Percentiles rank a stretch among this genome's conserved stretches.
Evolutionary conservation across 2,888 invertebrate genomes (phyloP).

Genomic region (Allygus modestus): DNA sequence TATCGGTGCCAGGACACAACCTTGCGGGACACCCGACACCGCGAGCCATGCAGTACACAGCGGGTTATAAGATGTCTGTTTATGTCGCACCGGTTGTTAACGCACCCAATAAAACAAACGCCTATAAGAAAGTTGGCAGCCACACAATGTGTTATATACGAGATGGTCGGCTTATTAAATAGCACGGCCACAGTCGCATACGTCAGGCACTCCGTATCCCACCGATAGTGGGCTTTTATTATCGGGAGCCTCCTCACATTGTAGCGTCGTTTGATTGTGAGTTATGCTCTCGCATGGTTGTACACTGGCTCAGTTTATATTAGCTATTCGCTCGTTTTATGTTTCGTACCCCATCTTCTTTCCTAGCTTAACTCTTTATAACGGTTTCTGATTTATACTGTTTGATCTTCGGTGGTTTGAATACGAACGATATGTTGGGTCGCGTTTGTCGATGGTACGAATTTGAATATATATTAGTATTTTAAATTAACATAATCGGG

Average conservation of each 20-base stretch:
- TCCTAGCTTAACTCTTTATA: constrained; percentile 17
- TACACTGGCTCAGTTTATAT: constrained; percentile 42
- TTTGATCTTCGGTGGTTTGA: neutral
- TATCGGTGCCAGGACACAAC: neutral
- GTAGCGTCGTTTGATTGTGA: constrained; percentile 45
- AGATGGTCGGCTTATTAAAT: constrained; percentile 51
- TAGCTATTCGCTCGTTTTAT: constrained; percentile 29
- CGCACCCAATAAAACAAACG: constrained; percentile 52
- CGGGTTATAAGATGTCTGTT: constrained; percentile 48
- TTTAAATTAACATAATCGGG: too few species aligned
- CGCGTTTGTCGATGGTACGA: too few species aligned
- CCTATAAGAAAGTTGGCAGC: constrained; percentile 45
- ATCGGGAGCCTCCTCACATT: constrained; percentile 46
- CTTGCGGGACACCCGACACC: constrained; percentile 42
- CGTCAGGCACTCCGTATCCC: constrained; percentile 12
- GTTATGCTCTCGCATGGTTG: constrained; percentile 26
- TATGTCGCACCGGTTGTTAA: constrained; percentile 50
- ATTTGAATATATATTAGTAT: too few species aligned
- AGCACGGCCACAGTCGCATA: constrained; percentile 30
- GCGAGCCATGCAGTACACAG: neutral
- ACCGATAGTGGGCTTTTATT: constrained; percentile 51
- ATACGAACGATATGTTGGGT: too few species aligned
- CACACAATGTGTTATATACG: constrained; percentile 56
- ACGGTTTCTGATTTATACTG: constrained; percentile 13
- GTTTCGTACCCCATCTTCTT: constrained; percentile 4